A percentile compares a stretch with the other conserved stretches of the same genome.
phyloP scores from a whole-genome alignment of 2,113 vertebrate genomes.

The Muscicapa adusta region DNA sequence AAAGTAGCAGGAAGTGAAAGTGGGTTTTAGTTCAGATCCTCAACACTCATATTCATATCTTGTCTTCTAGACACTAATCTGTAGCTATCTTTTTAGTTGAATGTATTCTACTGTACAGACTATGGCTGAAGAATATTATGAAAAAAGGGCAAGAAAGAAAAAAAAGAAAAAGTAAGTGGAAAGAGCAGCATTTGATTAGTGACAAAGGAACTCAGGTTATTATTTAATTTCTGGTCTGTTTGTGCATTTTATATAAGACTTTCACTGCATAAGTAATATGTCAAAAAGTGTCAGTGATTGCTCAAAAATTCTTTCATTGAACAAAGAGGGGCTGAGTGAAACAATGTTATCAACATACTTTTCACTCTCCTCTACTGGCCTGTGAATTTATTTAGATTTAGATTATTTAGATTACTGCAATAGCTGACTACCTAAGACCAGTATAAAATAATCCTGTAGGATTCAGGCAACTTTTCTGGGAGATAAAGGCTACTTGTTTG shows the following conservation, averaged over 20 bases:
- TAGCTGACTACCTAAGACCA: neutral
- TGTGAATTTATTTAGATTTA: neutral
- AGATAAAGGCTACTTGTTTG: neutral
- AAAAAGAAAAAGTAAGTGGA: neutral
- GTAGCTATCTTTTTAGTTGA: neutral
- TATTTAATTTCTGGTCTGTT: neutral
- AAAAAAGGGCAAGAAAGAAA: neutral
- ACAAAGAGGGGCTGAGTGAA: neutral
- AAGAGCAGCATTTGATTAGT: neutral
- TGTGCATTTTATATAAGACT: neutral
- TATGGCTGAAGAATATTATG: neutral
- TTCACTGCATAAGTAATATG: neutral
- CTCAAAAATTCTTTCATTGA: neutral
- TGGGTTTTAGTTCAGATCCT: neutral
- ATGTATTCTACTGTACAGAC: neutral
- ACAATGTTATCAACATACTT: neutral
- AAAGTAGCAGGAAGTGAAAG: neutral
- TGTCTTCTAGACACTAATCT: neutral
- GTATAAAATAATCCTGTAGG: neutral
- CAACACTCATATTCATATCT: neutral
- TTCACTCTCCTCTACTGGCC: neutral
- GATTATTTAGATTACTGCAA: neutral
- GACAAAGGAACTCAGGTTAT: neutral
- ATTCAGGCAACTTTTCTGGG: neutral
- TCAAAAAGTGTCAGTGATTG: neutral